These are phyloP conservation scores for Entomyzon cyanotis DNA, from an alignment of 2,113 vertebrate species.

Conservation along the genomic window DNA sequence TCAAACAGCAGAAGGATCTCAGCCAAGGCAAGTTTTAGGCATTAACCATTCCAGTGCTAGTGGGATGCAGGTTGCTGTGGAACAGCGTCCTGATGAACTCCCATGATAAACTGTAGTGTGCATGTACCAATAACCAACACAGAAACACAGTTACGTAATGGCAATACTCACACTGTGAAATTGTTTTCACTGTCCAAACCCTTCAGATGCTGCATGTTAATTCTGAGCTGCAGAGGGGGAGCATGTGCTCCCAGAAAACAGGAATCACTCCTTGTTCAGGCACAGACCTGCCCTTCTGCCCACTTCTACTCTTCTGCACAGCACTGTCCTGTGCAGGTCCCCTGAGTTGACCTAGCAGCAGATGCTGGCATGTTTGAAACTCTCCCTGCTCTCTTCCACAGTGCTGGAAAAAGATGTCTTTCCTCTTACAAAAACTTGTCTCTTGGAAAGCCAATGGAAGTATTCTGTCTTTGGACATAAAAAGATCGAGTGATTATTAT, in stretches of 20 bases:
- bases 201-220: neutral
- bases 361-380: neutral
- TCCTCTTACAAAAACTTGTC: neutral
- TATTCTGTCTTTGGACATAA: neutral
- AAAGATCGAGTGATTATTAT: neutral
- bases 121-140: neutral
- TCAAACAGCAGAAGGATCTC: slow-evolving; percentile 75
- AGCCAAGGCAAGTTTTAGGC: slow-evolving; percentile 58
- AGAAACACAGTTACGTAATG: neutral
- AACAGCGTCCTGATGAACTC: neutral
- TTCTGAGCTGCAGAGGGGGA: neutral
- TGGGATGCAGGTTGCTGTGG: neutral
- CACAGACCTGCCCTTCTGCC: neutral
- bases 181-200: neutral
- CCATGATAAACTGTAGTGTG: neutral
- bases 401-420: neutral
- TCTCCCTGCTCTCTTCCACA: neutral
- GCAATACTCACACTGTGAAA: neutral
- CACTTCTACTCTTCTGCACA: neutral
- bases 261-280: accelerated
- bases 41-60: slow-evolving; percentile 59
- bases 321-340: neutral
- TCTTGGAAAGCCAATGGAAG: neutral
- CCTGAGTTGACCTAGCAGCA: neutral
- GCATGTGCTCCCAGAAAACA: neutral